These are phyloP conservation scores for Helleia helle DNA, from an alignment of 2,888 invertebrate species.

Conservation along the genomic window DNA sequence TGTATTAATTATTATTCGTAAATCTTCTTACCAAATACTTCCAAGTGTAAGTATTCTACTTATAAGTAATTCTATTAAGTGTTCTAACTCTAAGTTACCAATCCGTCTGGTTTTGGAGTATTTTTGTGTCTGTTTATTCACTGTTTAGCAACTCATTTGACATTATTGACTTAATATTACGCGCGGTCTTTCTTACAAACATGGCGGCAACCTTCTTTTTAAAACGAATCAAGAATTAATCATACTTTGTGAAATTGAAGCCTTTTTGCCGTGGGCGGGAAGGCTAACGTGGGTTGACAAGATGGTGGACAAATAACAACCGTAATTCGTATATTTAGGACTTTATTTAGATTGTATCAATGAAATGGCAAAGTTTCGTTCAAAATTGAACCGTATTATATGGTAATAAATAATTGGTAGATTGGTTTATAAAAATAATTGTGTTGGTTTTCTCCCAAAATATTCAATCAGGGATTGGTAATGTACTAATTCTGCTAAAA, in stretches of 20 bases:
- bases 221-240: constrained; percentile 5
- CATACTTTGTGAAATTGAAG: neutral
- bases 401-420: neutral
- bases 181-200: neutral
- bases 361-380: neutral
- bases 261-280: neutral
- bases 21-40: too few relatives aligned
- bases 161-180: too few relatives aligned
- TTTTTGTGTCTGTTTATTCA: too few relatives aligned
- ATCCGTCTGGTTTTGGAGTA: neutral
- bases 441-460: too few relatives aligned
- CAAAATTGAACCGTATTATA: neutral
- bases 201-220: neutral
- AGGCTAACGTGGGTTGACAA: neutral
- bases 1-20: too few relatives aligned
- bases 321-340: neutral
- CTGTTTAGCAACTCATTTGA: too few relatives aligned
- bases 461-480: too few relatives aligned
- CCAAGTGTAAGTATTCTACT: too few relatives aligned
- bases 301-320: neutral
- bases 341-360: neutral
- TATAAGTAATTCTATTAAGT: too few relatives aligned
- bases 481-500: too few relatives aligned
- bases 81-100: too few relatives aligned
- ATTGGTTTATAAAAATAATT: too few relatives aligned